Conservation (phyloP, 2,888 invertebrate species). For the Tetrapedia diversipes region DNA sequence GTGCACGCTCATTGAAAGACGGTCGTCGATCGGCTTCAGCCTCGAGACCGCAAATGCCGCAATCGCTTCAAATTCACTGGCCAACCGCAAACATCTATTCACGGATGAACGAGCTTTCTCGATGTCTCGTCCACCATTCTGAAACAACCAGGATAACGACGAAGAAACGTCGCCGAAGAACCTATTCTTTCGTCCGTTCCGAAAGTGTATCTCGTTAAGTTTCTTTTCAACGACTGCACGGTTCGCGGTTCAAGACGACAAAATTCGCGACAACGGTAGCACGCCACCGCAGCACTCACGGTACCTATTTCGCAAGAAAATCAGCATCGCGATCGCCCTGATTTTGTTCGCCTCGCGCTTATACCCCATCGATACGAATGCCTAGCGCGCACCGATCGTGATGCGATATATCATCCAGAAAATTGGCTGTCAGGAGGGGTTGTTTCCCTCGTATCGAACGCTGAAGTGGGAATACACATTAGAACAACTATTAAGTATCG, state of each 20-base stretch:
- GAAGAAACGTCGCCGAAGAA: not conserved
- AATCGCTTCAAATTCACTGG: conserved; percentile 38
- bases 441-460: conserved; percentile 28
- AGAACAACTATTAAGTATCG: conserved; percentile 63
- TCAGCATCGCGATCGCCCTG: too few relatives aligned
- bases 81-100: conserved; percentile 55
- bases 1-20: conserved; percentile 47
- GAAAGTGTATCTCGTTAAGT: conserved; percentile 24
- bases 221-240: not conserved
- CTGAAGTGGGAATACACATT: conserved; percentile 57
- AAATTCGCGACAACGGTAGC: too few relatives aligned
- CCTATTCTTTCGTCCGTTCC: not conserved
- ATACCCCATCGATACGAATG: conserved; percentile 1
- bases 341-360: not conserved
- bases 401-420: conserved; percentile 61
- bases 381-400: conserved; percentile 16
- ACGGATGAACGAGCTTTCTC: conserved; percentile 46
- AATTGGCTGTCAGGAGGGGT: conserved; percentile 46
- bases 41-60: conserved; percentile 51
- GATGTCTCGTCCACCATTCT: conserved; percentile 2
- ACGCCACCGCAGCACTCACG: too few relatives aligned
- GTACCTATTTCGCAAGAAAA: too few relatives aligned
- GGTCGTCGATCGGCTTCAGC: conserved; percentile 10
- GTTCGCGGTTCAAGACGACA: not conserved
- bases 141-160: conserved; percentile 23